Conservation (phyloP, 2,888 invertebrate genomes). For the Phragmatobia fuliginosa region DNA sequence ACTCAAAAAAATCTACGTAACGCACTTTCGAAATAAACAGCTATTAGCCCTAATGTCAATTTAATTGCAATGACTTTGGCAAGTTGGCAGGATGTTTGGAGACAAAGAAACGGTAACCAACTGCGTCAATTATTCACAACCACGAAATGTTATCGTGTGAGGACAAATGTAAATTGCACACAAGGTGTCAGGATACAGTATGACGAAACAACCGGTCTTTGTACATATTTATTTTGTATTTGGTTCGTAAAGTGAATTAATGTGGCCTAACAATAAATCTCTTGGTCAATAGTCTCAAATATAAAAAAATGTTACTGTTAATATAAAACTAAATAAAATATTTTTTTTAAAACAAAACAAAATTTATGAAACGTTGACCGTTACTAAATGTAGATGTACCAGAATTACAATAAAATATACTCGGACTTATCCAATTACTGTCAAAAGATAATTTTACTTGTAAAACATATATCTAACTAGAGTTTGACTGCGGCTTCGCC, state of each 20-base stretch:
- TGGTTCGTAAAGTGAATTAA: background rate
- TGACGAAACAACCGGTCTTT: background rate
- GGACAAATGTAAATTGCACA: constrained; percentile 23
- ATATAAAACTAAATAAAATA: too few relatives aligned
- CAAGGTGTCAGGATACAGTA: constrained; percentile 5
- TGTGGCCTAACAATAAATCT: background rate
- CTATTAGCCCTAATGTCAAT: constrained; percentile 44
- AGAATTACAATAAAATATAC: background rate
- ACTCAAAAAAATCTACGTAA: constrained; percentile 43
- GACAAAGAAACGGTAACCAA: constrained; percentile 35
- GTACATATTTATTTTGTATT: background rate
- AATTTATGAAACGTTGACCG: background rate
- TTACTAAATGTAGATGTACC: background rate
- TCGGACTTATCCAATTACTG: background rate
- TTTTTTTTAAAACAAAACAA: background rate
- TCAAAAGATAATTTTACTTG: background rate
- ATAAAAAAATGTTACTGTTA: background rate
- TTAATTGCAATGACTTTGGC: constrained; percentile 42
- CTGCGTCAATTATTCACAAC: constrained; percentile 38
- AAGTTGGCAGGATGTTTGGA: constrained; percentile 31
- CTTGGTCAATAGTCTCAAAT: background rate
- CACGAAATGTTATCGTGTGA: constrained; percentile 12
- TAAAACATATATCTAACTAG: background rate
- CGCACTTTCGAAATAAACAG: constrained; percentile 47
- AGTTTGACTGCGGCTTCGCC: too few relatives aligned